Evolutionary conservation across 1,140 invertebrate genomes (phyloP).

Genomic region (Ladona fulva): DNA sequence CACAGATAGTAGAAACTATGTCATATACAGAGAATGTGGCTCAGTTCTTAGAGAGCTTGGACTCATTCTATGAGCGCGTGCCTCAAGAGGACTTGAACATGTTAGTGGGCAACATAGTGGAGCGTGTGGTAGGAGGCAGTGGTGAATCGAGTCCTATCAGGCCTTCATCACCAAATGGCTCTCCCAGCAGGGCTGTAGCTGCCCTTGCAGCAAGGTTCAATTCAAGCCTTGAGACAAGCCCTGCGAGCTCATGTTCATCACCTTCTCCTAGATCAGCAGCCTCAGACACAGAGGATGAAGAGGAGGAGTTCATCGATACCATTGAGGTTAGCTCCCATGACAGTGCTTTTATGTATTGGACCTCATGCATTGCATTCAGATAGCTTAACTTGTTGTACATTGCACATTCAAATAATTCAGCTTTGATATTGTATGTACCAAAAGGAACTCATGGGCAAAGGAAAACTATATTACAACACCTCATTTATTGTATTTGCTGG

Average conservation of each 20-base stretch:
- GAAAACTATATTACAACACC: no score
- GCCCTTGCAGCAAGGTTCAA: slow-evolving; percentile 29
- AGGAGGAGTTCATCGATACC: slow-evolving; percentile 50
- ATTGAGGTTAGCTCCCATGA: no score
- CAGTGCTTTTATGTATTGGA: no score
- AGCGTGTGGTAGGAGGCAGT: slow-evolving; percentile 39
- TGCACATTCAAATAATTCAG: no score
- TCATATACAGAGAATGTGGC: slow-evolving; percentile 72
- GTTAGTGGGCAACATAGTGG: slow-evolving; percentile 60
- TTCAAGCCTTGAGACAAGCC: slow-evolving; percentile 38
- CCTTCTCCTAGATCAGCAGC: slow-evolving; percentile 45
- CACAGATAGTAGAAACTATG: slow-evolving; percentile 73
- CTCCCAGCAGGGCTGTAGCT: slow-evolving; percentile 44
- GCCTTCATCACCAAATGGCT: slow-evolving; percentile 36
- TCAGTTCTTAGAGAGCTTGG: slow-evolving; percentile 48
- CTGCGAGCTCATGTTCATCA: slow-evolving; percentile 38
- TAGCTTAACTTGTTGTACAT: no score
- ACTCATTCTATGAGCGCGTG: slow-evolving; percentile 41
- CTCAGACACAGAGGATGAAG: slow-evolving; percentile 59
- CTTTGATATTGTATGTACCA: no score
- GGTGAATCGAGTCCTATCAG: neutral
- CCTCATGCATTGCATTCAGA: no score
- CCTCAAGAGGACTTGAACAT: slow-evolving; percentile 60
- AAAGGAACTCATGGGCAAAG: no score
- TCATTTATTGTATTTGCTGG: no score